phyloP scores from a whole-genome alignment of 2,113 vertebrate genomes.

The Dipodomys merriami region DNA sequence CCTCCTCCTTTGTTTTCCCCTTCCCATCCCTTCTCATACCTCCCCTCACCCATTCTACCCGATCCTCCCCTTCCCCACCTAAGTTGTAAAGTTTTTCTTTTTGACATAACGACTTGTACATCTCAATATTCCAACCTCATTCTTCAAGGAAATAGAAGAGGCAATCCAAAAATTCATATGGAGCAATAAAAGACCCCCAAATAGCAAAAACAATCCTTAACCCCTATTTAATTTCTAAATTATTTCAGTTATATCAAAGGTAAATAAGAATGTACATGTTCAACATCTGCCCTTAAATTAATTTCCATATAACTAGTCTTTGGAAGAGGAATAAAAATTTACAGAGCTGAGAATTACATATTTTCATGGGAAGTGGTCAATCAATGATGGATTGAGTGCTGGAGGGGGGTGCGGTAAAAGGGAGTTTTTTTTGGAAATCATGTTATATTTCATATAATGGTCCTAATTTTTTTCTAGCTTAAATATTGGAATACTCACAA shows the following conservation, averaged over 20 bases:
- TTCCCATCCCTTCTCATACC: no score
- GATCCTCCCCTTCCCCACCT: no score
- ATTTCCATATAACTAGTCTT: constrained; percentile 18
- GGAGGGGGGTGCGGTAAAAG: not conserved
- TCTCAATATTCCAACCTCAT: no score
- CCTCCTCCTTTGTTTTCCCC: no score
- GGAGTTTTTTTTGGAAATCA: not conserved
- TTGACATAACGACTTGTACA: no score
- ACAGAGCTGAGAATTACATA: not conserved
- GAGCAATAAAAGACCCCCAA: no score
- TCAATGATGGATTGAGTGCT: not conserved
- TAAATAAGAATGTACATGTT: not conserved
- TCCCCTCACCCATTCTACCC: no score
- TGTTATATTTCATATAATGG: not conserved
- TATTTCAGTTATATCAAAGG: not conserved
- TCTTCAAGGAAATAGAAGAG: no score
- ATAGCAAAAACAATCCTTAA: no score
- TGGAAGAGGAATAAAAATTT: not conserved
- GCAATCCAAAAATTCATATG: no score
- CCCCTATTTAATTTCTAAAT: not conserved
- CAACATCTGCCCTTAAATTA: not conserved
- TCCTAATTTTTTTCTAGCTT: not conserved
- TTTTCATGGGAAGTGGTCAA: not conserved
- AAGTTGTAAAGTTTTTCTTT: no score
- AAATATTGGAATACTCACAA: not conserved